Conservation (phyloP, 2,888 invertebrate genomes). For the Pasiphila rectangulata region DNA sequence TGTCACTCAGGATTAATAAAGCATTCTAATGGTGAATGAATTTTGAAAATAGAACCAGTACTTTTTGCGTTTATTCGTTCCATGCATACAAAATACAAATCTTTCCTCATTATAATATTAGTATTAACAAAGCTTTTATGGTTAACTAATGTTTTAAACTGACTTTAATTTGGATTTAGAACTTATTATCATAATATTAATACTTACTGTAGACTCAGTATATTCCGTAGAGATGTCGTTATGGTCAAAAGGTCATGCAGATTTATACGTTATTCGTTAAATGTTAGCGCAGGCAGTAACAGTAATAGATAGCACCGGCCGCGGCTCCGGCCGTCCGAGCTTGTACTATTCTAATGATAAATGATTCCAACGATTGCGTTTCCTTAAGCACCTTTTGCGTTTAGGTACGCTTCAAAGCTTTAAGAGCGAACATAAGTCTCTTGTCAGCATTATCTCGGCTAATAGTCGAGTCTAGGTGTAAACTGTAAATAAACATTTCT, state of each 20-base stretch:
- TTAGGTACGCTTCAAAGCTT: constrained; percentile 42
- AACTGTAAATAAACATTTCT: constrained; percentile 20
- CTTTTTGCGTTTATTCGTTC: too few species aligned
- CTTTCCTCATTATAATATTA: too few species aligned
- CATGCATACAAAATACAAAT: too few species aligned
- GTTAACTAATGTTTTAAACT: too few species aligned
- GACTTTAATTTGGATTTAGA: too few species aligned
- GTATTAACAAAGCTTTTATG: too few species aligned
- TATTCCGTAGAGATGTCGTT: constrained; percentile 10
- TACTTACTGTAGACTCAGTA: too few species aligned
- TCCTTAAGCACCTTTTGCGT: constrained; percentile 48
- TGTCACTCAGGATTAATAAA: too few species aligned
- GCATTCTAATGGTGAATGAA: too few species aligned
- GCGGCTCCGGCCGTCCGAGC: constrained; percentile 35
- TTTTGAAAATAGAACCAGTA: too few species aligned
- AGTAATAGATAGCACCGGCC: constrained; percentile 39
- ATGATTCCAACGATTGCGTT: constrained; percentile 48
- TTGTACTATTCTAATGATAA: constrained; percentile 49
- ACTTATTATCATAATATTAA: too few species aligned
- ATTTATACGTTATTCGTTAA: constrained; percentile 28
- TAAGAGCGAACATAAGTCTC: constrained; percentile 43
- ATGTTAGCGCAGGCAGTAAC: constrained; percentile 25
- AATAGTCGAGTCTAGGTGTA: constrained; percentile 35
- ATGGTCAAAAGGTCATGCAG: constrained; percentile 20
- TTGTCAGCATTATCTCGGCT: constrained; percentile 42